These are phyloP conservation scores for Muschampia plurimacula DNA, from an alignment of 2,888 invertebrate genomes.

Conservation along the genomic window DNA sequence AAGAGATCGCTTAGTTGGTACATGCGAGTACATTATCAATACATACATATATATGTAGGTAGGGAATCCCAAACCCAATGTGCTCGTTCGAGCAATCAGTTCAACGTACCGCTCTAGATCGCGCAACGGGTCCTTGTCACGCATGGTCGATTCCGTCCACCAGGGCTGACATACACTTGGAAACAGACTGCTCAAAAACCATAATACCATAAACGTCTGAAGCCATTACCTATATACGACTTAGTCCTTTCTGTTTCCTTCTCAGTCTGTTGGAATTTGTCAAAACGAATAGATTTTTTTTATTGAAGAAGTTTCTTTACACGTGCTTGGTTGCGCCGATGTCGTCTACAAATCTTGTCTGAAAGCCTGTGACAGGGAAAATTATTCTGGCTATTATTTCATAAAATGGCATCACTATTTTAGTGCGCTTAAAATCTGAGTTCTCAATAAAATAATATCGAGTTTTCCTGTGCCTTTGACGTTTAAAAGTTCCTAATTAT, in stretches of 20 bases:
- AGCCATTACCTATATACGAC: neutral
- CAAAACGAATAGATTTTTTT: no score
- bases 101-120: conserved; percentile 36
- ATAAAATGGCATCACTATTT: neutral
- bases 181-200: neutral
- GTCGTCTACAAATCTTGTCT: no score
- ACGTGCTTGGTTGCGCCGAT: no score
- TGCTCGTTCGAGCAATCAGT: conserved; percentile 39
- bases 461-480: neutral
- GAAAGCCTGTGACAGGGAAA: no score
- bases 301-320: no score
- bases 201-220: neutral
- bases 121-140: conserved; percentile 38
- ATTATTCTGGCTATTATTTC: neutral
- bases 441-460: neutral
- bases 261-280: no score
- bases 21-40: neutral
- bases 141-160: conserved; percentile 32
- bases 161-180: conserved; percentile 16
- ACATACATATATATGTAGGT: neutral
- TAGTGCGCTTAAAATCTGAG: neutral
- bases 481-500: neutral
- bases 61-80: neutral
- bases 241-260: neutral
- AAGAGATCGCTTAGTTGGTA: neutral